Base-by-base conservation (phyloP, 1,140 invertebrate genomes). In the Elymnias hypermnestra region DNA sequence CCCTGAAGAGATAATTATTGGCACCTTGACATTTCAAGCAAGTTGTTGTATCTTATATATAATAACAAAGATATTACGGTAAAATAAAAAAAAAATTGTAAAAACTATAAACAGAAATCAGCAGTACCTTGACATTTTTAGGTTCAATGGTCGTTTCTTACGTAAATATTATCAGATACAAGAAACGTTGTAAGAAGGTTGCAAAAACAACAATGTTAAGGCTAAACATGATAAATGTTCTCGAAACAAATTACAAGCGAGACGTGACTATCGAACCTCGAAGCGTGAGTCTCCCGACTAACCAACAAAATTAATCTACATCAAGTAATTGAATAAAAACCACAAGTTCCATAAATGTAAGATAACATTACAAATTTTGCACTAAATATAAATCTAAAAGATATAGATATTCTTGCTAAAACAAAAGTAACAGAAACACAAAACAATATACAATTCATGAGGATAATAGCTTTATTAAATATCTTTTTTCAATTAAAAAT, bases 171-270 rank as follows among this genome's bases (percentile, higher is more conserved):
- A 36, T 36, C 33, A 36, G 33, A 35, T 18, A 9, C n/a, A 39
- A 22, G 9, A 28, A n/a, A 28, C 13, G 10, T 25, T 39, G 36
- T 8, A 39, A 21, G 18, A 21, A 12, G 13, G 3, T 17, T 21
- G 37, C 18, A 36, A 44, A 44, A 44, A 22, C 9, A 44, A 44
- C 42, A 44, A 44, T 44, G 50, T 46, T 44, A 53, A 53, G 37
- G 50, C 14, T 35, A 42, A 33, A 39, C 10, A 43, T 42, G 49
- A 55, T 49, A 50, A 40, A 41, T 23, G 41, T 19, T 25, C 26
- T 17, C 9, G 29, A 40, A 44, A 55, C 47, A 45, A 50, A 41
- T 41, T 40, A 46, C 45, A 18, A 31, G 8, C 15, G 17, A 29
- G 36, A 40, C 42, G 49, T 53, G 38, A 47, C 43, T 28, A 37